These are phyloP conservation scores for Andricus curvator DNA, from an alignment of 2,888 invertebrate genomes.

Conservation along the genomic window DNA sequence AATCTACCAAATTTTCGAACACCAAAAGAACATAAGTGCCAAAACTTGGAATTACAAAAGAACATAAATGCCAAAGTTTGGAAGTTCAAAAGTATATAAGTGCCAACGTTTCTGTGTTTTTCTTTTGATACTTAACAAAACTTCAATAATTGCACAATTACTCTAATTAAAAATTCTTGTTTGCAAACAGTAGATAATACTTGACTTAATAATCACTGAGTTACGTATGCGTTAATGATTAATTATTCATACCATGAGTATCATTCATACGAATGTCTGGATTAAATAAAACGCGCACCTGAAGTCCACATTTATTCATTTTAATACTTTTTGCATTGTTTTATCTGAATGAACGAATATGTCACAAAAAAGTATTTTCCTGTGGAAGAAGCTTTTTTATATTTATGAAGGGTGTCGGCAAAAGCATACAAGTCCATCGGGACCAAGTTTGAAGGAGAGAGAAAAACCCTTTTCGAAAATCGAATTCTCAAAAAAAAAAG, in stretches of 20 bases:
- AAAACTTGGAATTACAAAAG: too few relatives aligned
- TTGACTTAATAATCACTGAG: neutral
- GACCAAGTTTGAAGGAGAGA: too few relatives aligned
- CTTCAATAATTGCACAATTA: neutral
- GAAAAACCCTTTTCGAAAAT: too few relatives aligned
- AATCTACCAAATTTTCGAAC: too few relatives aligned
- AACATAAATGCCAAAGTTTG: too few relatives aligned
- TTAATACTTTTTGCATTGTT: neutral
- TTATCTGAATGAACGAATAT: neutral
- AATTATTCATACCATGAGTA: neutral
- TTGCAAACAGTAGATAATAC: neutral
- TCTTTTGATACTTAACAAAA: conserved; percentile 7
- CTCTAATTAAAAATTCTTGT: conserved; percentile 7
- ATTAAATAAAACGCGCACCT: neutral
- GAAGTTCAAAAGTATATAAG: too few relatives aligned
- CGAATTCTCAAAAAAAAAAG: too few relatives aligned
- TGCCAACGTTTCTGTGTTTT: neutral
- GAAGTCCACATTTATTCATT: neutral
- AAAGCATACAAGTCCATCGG: too few relatives aligned
- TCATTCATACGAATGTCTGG: neutral
- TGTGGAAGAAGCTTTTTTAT: too few relatives aligned
- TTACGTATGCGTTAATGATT: neutral
- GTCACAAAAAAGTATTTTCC: neutral
- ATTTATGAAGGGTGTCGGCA: too few relatives aligned
- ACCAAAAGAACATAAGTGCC: too few relatives aligned